A percentile compares a stretch with the other conserved stretches of the same genome.
Conservation (phyloP, 1,140 invertebrate genomes). For the Asobara japonica region DNA sequence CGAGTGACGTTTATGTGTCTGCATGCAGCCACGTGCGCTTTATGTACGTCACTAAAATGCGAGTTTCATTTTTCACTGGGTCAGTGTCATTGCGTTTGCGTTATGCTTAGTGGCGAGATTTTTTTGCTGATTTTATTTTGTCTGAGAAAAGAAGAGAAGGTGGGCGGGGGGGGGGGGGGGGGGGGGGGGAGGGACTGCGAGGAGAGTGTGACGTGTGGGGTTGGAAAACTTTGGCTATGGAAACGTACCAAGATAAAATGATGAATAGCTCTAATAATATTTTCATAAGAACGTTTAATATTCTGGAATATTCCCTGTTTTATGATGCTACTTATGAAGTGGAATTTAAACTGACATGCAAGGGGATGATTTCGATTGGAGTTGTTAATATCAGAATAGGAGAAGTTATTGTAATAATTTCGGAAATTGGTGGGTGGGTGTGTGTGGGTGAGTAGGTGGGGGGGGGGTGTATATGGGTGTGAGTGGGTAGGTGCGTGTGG, state of each 20-base stretch:
- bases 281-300: constrained; percentile 6
- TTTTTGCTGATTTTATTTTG: not conserved
- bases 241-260: not conserved
- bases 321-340: not conserved
- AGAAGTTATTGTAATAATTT: no score
- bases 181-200: no score
- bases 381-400: no score
- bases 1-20: not conserved
- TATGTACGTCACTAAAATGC: not conserved
- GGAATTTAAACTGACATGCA: not conserved
- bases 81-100: not conserved
- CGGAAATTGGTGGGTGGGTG: no score
- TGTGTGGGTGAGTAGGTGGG: no score
- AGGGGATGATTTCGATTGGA: no score
- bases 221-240: not conserved
- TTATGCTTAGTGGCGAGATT: not conserved
- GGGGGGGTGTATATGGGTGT: no score
- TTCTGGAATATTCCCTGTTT: not conserved
- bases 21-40: not conserved
- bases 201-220: not conserved
- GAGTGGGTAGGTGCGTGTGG: no score
- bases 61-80: not conserved
- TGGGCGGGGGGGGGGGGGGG: no score
- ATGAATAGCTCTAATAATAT: not conserved
- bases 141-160: no score